Base-by-base conservation (phyloP, 2,113 vertebrate species). In the Progne subis region DNA sequence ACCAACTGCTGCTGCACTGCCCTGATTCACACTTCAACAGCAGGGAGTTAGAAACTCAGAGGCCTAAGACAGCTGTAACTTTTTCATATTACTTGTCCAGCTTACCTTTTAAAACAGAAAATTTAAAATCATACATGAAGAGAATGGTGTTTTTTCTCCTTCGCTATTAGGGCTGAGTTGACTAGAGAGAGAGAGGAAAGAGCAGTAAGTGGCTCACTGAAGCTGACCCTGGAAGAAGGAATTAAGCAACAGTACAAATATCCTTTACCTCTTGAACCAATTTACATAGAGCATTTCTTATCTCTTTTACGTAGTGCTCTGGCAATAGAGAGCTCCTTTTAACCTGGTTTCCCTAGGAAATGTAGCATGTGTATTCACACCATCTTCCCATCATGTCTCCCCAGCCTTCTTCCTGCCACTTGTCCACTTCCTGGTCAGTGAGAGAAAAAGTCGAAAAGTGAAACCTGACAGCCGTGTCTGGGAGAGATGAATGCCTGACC, bases 31-130 rank as follows among this genome's bases (percentile, higher is more conserved):
- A 37, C 90, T 63, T 59, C 69, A 88, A 47, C 78, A 93, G 87
- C 37, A 70, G 71, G 60, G 71, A 94, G 64, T 77, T 67, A 50
- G 53, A 65, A 77, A 88, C 44, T 50, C 72, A 68, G 79, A 50
- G 55, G 52, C 44, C 52, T 81, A 65, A 82, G 49, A 69, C 53
- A 90, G 92, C 53, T 34, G 18, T 49, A 92, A 71, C 20, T 32
- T 81, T 88, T 88, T 94, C 37, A 32, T 67, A 49, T 72, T 68
- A 23, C 53, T 80, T 70, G 18, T 55, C 49, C 50, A 59, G 32
- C 43, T 86, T 86, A 78, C 39, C 24, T 93, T 90, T 75, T 78
- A 64, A 79, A 93, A 64, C 17, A 88, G 60, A 95, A 91, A 60
- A 88, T 44, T 68, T 68, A 31, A 93, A 95, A 64, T 77, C 14